Percentiles rank a stretch among this genome's conserved stretches.
phyloP scores from a whole-genome alignment of 2,888 invertebrate species.

The Ochropleura plecta region DNA sequence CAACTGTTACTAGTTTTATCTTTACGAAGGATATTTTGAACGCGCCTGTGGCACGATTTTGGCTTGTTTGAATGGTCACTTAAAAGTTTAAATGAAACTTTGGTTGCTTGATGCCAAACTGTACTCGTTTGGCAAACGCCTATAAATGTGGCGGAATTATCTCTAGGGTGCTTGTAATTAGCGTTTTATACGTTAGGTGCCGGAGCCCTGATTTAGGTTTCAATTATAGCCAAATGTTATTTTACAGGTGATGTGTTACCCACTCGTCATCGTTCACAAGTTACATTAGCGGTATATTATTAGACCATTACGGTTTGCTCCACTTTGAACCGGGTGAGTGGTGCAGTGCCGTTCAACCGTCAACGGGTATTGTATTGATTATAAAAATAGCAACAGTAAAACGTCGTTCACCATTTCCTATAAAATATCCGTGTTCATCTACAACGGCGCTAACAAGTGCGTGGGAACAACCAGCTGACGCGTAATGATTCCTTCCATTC shows the following conservation, averaged over 20 bases:
- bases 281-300: conserved; percentile 16
- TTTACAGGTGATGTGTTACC: conserved; percentile 29
- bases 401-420: conserved; percentile 33
- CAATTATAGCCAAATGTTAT: conserved; percentile 38
- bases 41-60: conserved; percentile 43
- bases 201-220: conserved; percentile 22
- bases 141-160: conserved; percentile 51
- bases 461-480: conserved; percentile 46
- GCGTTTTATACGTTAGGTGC: conserved; percentile 36
- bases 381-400: conserved; percentile 47
- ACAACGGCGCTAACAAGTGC: conserved; percentile 31
- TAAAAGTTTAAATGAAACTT: conserved; percentile 58
- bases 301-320: neutral
- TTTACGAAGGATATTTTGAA: conserved; percentile 28
- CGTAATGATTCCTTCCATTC: conserved; percentile 25
- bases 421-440: conserved; percentile 48
- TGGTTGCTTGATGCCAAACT: conserved; percentile 51
- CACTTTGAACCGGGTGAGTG: neutral
- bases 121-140: conserved; percentile 56
- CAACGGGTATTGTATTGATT: conserved; percentile 23
- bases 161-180: conserved; percentile 47
- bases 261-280: conserved; percentile 18
- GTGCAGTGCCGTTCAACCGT: neutral
- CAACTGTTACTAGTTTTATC: conserved; percentile 45
- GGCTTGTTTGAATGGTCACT: conserved; percentile 49